Evolutionary conservation across 30 jellyfish, hydroid and myxozoan genomes (phyloP).

Genomic region (Hydra vulgaris): DNA sequence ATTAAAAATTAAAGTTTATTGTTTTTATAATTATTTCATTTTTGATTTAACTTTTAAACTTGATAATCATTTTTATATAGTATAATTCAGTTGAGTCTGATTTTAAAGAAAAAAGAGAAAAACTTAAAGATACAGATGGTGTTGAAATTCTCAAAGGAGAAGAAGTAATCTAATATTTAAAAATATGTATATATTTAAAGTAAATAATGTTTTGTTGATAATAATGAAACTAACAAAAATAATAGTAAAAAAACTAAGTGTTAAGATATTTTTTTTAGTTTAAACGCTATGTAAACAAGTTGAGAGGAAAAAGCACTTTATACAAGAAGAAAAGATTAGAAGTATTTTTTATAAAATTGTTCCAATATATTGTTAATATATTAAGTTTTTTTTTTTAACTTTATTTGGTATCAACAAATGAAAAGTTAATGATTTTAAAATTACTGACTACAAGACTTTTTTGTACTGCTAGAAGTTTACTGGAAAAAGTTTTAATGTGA

Average conservation of each 20-base stretch:
- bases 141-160: constrained; percentile 89
- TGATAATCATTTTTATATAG: constrained; percentile 1
- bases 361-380: neutral
- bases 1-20: no score
- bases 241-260: no score
- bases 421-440: no score
- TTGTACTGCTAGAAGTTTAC: no score
- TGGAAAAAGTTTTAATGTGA: no score
- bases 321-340: constrained; percentile 92
- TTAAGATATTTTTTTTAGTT: constrained; percentile 30
- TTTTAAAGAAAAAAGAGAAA: constrained; percentile 46
- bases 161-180: constrained; percentile 36
- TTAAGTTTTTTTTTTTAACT: neutral
- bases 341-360: constrained; percentile 22
- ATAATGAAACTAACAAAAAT: no score
- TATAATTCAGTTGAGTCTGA: constrained; percentile 66
- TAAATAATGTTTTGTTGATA: no score
- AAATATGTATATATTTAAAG: neutral
- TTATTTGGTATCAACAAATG: no score
- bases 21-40: neutral
- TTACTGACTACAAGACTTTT: no score
- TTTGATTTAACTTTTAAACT: no score
- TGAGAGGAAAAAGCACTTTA: constrained; percentile 74
- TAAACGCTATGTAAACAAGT: constrained; percentile 88
- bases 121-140: constrained; percentile 72